Percentiles rank a stretch among this genome's conserved stretches.
phyloP scores from a whole-genome alignment of 1,140 invertebrate species.

The Caenorhabditis inopinata region DNA sequence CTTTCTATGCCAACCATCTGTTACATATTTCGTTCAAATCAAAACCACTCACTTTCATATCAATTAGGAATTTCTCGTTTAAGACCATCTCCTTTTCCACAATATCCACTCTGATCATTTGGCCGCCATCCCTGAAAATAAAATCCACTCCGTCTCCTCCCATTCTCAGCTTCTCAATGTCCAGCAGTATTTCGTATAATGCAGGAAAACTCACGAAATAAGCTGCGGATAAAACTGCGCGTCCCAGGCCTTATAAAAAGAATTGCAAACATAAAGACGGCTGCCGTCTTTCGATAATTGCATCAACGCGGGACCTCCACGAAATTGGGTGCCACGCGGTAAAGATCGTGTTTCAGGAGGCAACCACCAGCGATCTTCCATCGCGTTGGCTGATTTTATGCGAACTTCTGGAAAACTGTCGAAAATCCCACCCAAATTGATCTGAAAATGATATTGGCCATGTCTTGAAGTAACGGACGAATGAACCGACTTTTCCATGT shows the following conservation, averaged over 20 bases:
- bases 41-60: conserved; percentile 20
- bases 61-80: conserved; percentile 24
- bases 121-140: conserved; percentile 32
- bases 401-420: neutral
- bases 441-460: conserved; percentile 13
- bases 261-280: conserved; percentile 47
- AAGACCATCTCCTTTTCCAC: neutral
- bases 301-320: conserved; percentile 45
- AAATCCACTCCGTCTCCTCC: neutral
- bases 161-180: neutral
- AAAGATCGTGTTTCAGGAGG: neutral
- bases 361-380: conserved; percentile 15
- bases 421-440: conserved; percentile 16
- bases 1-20: too few relatives aligned
- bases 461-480: too few relatives aligned
- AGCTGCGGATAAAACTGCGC: conserved; percentile 47
- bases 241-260: conserved; percentile 45
- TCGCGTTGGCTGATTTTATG: neutral
- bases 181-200: too few relatives aligned
- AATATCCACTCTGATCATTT: conserved; percentile 29
- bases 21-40: too few relatives aligned
- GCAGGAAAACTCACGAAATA: conserved; percentile 27
- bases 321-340: conserved; percentile 23
- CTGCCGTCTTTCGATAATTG: conserved; percentile 44
- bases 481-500: neutral